Base-by-base conservation (phyloP, 2,113 vertebrate genomes). In the Nipponia nippon region DNA sequence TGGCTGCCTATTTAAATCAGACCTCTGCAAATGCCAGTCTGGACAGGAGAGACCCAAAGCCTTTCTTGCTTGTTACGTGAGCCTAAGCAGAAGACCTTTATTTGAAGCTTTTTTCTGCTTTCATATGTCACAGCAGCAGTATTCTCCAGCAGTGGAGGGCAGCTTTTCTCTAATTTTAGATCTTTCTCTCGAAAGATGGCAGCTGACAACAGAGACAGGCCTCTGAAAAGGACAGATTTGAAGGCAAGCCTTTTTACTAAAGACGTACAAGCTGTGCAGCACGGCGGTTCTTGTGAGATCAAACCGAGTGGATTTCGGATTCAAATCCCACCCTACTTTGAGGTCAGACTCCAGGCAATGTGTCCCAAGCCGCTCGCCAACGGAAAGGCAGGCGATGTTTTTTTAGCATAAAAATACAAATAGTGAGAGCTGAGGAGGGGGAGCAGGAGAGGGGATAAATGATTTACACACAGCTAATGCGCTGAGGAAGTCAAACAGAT, bases 151-250 rank as follows among this genome's bases (percentile, higher is more conserved):
- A 94, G 95, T 93, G 95, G 91, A 98, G 97, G 94, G 97, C 94
- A 97, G 97, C 95, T 96, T 96, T 91, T 97, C 93, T 90, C 83
- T 95, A 95, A 94, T 87, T 97, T 97, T 89, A 95, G 86, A 82
- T 97, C 96, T 96, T 98, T 92, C 97, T 90, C 91, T 95, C 59
- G 14, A 95, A 89, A 95, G 93, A 96, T 83, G 94, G 96, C 76
- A 97, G 94, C 93, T 98, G 96, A 98, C 96, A 97, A 94, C 30
- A 30, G 94, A 97, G 91, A 86, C 85, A 76, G 69, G 94, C 91
- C 88, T 95, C 94, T 97, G 93, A 97, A 98, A 97, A 97, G 94
- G 96, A 96, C 52, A 82, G 97, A 93, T 92, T 97, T 97, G 95
- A 97, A 95, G 95, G 95, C 77, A 94, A 94, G 92, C 82, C 94